Base-by-base conservation (phyloP, 2,113 vertebrate species). In the Hyla sarda region DNA sequence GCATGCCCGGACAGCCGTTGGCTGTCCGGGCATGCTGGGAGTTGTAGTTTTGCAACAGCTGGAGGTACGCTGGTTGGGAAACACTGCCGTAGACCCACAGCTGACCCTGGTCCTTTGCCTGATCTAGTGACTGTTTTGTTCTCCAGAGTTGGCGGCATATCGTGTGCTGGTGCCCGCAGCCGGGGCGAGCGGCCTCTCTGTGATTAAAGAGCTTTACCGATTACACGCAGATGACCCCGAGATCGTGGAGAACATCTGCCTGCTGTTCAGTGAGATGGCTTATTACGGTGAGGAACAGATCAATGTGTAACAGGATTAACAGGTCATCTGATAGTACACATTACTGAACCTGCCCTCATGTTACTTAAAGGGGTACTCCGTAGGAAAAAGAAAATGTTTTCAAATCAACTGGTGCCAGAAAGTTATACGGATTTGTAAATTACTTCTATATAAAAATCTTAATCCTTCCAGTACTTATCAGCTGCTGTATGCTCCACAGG, bases 111-210 rank as follows among this genome's bases (percentile, higher is more conserved):
- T 52, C 23, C 56, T 58, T 1, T 58, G 56, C 1, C 7, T 58
- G 56, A 25, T 58, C 56, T 16, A 58, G 21, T 23, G 21, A 23
- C 6, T 0, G 1, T 34, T 69, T 50, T 84, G 37, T 17, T 48
- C 75, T 69, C 21, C 90, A 96, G 95, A 95, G 90, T 82, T 92
- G 88, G 14, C 89, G 0, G 93, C 93, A 17, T 87, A 93, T 87
- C 88, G 82, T 25, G 52, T 94, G 32, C 80, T 88, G 13, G 5
- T 89, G 65, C 87, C 14, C 0, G 84, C 89, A 67, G 48, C 89
- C 0, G 81, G 84, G 0, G 82, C 88, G 34, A 88, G 87, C 0
- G 92, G 93, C 48, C 86, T 92, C 0, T 13, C 47, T 5, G 65
- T 94, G 21, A 41, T 94, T 45, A 85, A 45, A 45, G 88, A 91